These are phyloP conservation scores for Salvelinus sp. DNA, from an alignment of 2,113 vertebrate species.

Conservation along the genomic window DNA sequence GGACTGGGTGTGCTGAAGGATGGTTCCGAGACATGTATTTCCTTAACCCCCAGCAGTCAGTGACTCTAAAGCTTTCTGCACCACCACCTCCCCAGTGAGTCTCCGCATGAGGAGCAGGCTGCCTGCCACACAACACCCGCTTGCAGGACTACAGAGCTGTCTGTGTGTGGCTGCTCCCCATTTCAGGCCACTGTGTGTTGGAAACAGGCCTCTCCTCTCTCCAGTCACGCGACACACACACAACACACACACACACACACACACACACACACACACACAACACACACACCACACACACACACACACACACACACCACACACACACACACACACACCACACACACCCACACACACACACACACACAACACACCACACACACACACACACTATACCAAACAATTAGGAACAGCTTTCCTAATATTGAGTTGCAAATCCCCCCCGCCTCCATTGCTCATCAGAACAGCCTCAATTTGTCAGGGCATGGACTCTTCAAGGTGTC, in stretches of 20 bases:
- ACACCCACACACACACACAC: neutral
- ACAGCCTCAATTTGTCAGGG: too few species aligned
- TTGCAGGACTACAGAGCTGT: constrained; percentile 1
- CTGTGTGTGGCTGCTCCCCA: neutral
- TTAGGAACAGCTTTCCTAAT: too few species aligned
- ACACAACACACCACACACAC: constrained; percentile 6
- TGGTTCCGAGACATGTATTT: constrained; percentile 31
- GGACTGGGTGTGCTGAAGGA: constrained; percentile 16
- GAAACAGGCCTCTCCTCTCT: too few species aligned
- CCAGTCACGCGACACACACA: neutral
- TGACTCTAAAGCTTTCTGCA: constrained; percentile 31
- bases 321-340: constrained; percentile 2
- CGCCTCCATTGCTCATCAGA: too few species aligned
- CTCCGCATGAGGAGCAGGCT: neutral
- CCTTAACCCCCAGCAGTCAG: constrained; percentile 28
- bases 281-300: constrained; percentile 11
- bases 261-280: constrained; percentile 10
- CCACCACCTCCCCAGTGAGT: constrained; percentile 10
- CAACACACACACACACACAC: neutral
- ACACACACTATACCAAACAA: neutral
- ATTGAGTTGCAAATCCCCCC: too few species aligned
- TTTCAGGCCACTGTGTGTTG: constrained; percentile 21
- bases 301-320: neutral
- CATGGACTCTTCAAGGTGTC: neutral
- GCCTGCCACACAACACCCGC: neutral